A percentile compares a stretch with the other conserved stretches of the same genome.
Evolutionary conservation across 2,888 invertebrate genomes (phyloP).

Genomic region (Athalia rosae): DNA sequence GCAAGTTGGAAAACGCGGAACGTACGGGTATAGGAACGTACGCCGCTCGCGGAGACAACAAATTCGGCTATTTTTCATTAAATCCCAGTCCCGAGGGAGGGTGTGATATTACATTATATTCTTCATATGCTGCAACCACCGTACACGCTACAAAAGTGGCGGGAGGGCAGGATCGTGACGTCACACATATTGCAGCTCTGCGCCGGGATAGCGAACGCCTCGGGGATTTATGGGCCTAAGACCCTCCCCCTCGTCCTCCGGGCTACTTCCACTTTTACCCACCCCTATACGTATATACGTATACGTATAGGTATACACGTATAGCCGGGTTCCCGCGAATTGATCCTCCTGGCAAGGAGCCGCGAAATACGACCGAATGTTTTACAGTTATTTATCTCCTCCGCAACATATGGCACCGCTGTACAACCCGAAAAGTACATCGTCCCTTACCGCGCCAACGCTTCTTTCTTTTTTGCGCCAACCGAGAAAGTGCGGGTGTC

Average conservation of each 20-base stretch:
- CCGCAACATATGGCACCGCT: slow-evolving; percentile 35
- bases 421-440: not conserved
- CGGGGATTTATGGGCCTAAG: slow-evolving; percentile 41
- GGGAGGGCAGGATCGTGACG: slow-evolving; percentile 46
- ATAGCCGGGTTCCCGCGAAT: slow-evolving; percentile 39
- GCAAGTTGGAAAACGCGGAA: slow-evolving; percentile 59
- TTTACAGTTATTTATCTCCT: slow-evolving; percentile 46
- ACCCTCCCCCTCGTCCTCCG: slow-evolving; percentile 29
- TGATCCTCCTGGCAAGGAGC: slow-evolving; percentile 46
- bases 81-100: slow-evolving; percentile 63
- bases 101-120: slow-evolving; percentile 65
- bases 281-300: no score
- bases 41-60: slow-evolving; percentile 60
- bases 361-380: slow-evolving; percentile 47
- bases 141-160: slow-evolving; percentile 35
- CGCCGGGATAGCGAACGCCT: slow-evolving; percentile 35
- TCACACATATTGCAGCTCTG: slow-evolving; percentile 45
- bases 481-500: not conserved
- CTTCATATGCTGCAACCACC: slow-evolving; percentile 57
- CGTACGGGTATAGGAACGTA: no score
- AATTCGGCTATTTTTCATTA: slow-evolving; percentile 70
- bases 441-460: not conserved
- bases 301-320: no score
- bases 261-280: not conserved
- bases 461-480: slow-evolving; percentile 7